Evolutionary conservation across 1,140 invertebrate species (phyloP), one percentile per base, ranked within the genome.

Genomic region (Drosophila fuyamai): DNA sequence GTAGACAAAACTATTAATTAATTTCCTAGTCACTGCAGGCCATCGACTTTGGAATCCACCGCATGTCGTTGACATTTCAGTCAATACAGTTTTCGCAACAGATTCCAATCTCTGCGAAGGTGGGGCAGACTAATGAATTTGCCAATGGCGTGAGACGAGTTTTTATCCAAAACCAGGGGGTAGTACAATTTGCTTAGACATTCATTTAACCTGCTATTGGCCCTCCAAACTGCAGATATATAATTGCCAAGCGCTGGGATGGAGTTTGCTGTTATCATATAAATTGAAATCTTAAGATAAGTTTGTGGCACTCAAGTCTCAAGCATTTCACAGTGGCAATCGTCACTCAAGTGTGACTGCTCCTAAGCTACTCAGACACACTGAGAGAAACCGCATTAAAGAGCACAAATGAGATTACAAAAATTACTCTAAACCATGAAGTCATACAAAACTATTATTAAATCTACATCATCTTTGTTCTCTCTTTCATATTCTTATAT

Each of bases 201-300:
- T 62, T 54, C 27, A 44, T 35, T 63, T 9, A 36, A 27, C 27
- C 35, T 51, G 23, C n/a, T 47, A 32, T 1, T 23, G 35, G 55
- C 23, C 29, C 32, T 61, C 18, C 12, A 27, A 46, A 46, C 23
- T 27, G 40, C 8, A 14, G 51, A 48, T 63, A 13, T 65, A 51
- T 75, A 71, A 72, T 71, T 60, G 67, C 29, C 48, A 35, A 18
- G 53, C 43, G 29, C 16, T n/a, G 27, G 16, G 16, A 6, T 13
- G 61, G 27, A 29, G 54, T 6, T 18, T 16, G 61, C 59, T 88
- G 83, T 79, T 86, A 86, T 86, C 83, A 75, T 79, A 79, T 66
- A 86, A 86, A 88, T 88, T 88, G 83, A 88, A 88, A 88, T 88
- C 83, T 86, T 76, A 73, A 73, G 83, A 72, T 57, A 76, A 89